Evolutionary conservation across 2,797 vertebrate species (phyloP).

Genomic region (Sebastes wilsoni): DNA sequence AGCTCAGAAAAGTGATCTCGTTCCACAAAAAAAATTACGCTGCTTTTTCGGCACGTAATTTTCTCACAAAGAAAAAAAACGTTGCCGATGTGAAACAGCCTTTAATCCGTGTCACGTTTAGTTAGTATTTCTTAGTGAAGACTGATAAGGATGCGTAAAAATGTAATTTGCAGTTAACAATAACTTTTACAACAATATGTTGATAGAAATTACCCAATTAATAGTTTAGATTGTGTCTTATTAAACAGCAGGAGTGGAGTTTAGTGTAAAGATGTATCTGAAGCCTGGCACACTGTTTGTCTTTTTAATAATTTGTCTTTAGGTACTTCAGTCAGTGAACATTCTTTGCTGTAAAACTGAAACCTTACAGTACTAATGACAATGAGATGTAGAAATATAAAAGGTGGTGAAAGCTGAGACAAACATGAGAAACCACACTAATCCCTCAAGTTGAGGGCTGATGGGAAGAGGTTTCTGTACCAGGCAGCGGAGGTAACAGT

Average conservation of each 20-base stretch:
- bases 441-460: not conserved
- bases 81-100: no score
- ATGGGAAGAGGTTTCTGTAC: constrained; percentile 67
- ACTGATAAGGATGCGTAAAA: not conserved
- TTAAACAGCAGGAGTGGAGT: not conserved
- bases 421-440: not conserved
- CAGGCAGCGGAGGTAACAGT: constrained; percentile 91
- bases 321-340: not conserved
- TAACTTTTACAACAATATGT: not conserved
- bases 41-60: no score
- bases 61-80: no score
- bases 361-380: not conserved
- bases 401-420: not conserved
- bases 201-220: not conserved
- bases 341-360: not conserved
- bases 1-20: no score
- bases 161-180: not conserved
- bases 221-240: not conserved
- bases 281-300: not conserved
- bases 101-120: fast-evolving
- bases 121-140: not conserved
- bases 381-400: not conserved
- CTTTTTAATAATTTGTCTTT: not conserved
- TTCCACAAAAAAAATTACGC: no score
- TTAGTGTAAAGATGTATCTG: not conserved